phyloP scores from a whole-genome alignment of 2,797 vertebrate species.

The Typhlichthys eigenmanni region DNA sequence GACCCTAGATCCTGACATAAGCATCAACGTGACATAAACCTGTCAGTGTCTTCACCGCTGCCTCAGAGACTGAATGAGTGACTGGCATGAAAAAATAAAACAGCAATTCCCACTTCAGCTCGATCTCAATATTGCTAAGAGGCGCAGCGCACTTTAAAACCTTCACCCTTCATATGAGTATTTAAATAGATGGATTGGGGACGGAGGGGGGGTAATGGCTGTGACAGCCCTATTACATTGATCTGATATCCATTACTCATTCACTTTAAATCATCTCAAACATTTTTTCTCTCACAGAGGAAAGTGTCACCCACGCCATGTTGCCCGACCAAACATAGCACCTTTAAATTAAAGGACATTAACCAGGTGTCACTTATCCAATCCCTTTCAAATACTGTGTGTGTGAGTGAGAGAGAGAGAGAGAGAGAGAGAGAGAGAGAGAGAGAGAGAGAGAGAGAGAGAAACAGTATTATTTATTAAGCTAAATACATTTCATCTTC shows the following conservation, averaged over 20 bases:
- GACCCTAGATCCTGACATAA: slow-evolving; percentile 58
- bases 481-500: slow-evolving; percentile 8
- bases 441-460: slow-evolving; percentile 10
- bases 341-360: slow-evolving; percentile 84
- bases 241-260: slow-evolving; percentile 82
- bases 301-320: slow-evolving; percentile 64
- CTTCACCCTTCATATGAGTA: slow-evolving; percentile 57
- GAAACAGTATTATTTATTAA: slow-evolving; percentile 15
- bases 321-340: slow-evolving; percentile 80
- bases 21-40: slow-evolving; percentile 41
- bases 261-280: slow-evolving; percentile 77
- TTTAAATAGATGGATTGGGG: slow-evolving; percentile 69
- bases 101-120: slow-evolving; percentile 2
- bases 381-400: slow-evolving; percentile 72
- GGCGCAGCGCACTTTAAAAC: too few relatives aligned
- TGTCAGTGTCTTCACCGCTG: slow-evolving; percentile 39
- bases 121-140: neutral
- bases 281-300: slow-evolving; percentile 49
- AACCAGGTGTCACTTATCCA: slow-evolving; percentile 80
- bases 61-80: slow-evolving; percentile 28
- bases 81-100: slow-evolving; percentile 42
- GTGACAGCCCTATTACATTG: slow-evolving; percentile 82
- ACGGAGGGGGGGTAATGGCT: slow-evolving; percentile 40
- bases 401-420: neutral
- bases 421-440: slow-evolving; percentile 21